Evolutionary conservation across 2,888 invertebrate genomes (phyloP).

Genomic region (Coronaproctus castanopsis): DNA sequence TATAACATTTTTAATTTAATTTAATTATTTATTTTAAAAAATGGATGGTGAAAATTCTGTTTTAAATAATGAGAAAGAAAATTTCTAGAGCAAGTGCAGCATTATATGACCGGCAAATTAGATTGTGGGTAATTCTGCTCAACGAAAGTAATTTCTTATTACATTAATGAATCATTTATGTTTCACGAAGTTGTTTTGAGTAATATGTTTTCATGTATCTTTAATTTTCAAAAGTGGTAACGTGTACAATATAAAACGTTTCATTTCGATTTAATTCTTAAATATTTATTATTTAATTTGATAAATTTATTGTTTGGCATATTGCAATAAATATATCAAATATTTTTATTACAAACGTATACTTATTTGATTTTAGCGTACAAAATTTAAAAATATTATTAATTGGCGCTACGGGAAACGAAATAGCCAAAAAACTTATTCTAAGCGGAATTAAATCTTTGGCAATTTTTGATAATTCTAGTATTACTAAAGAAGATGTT

Average conservation of each 20-base stretch:
- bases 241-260: not conserved
- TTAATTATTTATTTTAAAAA: not conserved
- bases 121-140: constrained; percentile 96
- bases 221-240: no score
- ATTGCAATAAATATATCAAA: not conserved
- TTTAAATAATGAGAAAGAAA: constrained; percentile 23
- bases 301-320: not conserved
- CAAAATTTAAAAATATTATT: constrained; percentile 68
- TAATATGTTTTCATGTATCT: not conserved
- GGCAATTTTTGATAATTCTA: constrained; percentile 57
- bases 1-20: no score
- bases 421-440: constrained; percentile 88
- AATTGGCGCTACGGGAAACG: constrained; percentile 75
- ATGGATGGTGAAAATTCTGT: not conserved
- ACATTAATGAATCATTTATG: not conserved
- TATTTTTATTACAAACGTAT: no score
- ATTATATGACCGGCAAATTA: constrained; percentile 92
- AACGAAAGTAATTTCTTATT: constrained; percentile 48
- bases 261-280: not conserved
- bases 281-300: constrained; percentile 2
- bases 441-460: constrained; percentile 79
- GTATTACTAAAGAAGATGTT: constrained; percentile 44
- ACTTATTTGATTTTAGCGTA: constrained; percentile 38
- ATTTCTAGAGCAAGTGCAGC: constrained; percentile 84
- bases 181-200: not conserved